Conservation (phyloP, 2,888 invertebrate species). For the Amblyteles armatorius region DNA sequence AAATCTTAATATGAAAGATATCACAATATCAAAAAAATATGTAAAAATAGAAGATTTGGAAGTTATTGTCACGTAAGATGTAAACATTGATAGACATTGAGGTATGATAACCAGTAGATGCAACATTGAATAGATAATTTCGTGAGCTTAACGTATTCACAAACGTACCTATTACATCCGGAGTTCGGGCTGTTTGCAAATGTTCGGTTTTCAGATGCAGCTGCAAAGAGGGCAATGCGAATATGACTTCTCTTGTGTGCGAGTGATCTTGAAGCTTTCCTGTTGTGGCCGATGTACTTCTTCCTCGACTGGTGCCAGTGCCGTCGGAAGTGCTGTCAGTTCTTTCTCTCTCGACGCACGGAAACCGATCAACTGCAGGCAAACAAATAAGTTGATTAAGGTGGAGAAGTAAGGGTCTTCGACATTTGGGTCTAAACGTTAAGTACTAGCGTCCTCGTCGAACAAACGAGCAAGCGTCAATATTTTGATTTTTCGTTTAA, state of each 20-base stretch:
- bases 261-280: slow-evolving; percentile 91
- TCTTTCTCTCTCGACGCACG: slow-evolving; percentile 93
- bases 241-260: slow-evolving; percentile 97
- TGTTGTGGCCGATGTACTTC: slow-evolving; percentile 85
- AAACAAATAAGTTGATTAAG: slow-evolving; percentile 15
- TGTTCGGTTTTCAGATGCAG: slow-evolving; percentile 97
- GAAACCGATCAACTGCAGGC: slow-evolving; percentile 95
- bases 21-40: slow-evolving; percentile 2
- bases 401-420: background rate
- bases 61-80: slow-evolving; percentile 18
- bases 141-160: background rate
- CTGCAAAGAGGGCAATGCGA: slow-evolving; percentile 96
- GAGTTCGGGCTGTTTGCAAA: slow-evolving; percentile 91
- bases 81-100: slow-evolving; percentile 43
- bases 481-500: background rate
- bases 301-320: slow-evolving; percentile 82
- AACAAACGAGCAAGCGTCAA: slow-evolving; percentile 65
- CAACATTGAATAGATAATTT: slow-evolving; percentile 49
- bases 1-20: background rate
- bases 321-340: slow-evolving; percentile 85
- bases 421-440: background rate
- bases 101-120: slow-evolving; percentile 51
- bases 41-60: slow-evolving; percentile 4
- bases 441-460: background rate
- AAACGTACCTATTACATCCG: slow-evolving; percentile 87